These are phyloP conservation scores for Pollenia griseotomentosa DNA, from an alignment of 2,888 invertebrate genomes.

Conservation along the genomic window DNA sequence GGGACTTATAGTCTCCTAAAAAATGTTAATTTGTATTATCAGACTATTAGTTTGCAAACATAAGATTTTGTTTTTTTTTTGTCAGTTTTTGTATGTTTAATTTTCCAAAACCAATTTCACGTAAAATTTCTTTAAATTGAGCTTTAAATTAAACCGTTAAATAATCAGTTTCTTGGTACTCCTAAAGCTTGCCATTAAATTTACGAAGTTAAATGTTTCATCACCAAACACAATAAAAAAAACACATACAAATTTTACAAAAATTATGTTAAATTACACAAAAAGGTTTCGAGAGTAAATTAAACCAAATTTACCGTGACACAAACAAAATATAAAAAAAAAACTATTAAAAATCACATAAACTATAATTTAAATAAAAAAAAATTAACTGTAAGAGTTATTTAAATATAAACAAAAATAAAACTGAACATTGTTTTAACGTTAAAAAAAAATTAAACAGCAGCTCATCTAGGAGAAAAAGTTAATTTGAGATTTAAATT, in stretches of 20 bases:
- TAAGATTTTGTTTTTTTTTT: neutral
- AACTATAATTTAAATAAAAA: constrained; percentile 18
- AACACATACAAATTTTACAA: neutral
- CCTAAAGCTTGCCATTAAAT: neutral
- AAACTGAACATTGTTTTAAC: neutral
- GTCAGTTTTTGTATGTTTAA: neutral
- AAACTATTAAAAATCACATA: constrained; percentile 27
- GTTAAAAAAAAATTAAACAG: neutral
- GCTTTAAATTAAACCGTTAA: neutral
- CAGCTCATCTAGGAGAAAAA: neutral
- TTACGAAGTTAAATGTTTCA: neutral
- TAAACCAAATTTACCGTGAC: constrained; percentile 37
- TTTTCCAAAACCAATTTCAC: neutral
- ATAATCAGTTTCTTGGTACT: neutral
- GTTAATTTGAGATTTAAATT: constrained; percentile 40
- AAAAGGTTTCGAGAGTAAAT: constrained; percentile 55
- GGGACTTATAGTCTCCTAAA: too few species aligned
- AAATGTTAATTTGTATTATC: too few species aligned
- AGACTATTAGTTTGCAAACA: too few species aligned
- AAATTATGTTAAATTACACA: constrained; percentile 53
- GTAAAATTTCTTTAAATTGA: neutral
- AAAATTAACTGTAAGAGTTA: neutral
- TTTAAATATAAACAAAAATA: neutral
- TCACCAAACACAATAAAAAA: neutral
- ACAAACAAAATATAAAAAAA: neutral